These are phyloP conservation scores for Planococcus citri DNA, from an alignment of 1,140 invertebrate genomes.

Conservation along the genomic window DNA sequence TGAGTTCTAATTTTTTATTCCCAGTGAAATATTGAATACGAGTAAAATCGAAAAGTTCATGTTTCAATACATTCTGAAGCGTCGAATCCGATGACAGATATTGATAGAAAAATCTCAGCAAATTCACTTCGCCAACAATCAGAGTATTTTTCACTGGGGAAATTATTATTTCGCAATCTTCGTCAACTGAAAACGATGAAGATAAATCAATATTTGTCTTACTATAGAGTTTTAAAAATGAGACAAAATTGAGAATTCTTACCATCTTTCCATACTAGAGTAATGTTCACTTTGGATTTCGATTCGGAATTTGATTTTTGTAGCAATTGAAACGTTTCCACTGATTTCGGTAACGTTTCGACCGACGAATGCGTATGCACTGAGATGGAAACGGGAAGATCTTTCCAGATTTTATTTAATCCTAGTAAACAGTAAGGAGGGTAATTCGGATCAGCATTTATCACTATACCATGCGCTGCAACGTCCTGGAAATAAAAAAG, in stretches of 20 bases:
- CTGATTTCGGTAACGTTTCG: constrained; percentile 32
- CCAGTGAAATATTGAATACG: background rate
- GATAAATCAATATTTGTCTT: constrained; percentile 21
- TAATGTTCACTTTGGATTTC: constrained; percentile 41
- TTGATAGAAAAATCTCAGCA: constrained; percentile 42
- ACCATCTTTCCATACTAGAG: constrained; percentile 67
- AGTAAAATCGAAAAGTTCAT: background rate
- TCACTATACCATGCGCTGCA: constrained; percentile 38
- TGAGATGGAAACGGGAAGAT: constrained; percentile 38
- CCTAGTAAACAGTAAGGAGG: constrained; percentile 54
- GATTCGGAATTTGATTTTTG: constrained; percentile 28
- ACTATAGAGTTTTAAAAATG: background rate
- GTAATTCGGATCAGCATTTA: constrained; percentile 49
- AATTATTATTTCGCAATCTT: constrained; percentile 38
- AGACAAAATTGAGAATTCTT: constrained; percentile 24
- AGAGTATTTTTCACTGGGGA: constrained; percentile 24
- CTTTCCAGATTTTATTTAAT: constrained; percentile 41
- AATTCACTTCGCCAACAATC: constrained; percentile 44
- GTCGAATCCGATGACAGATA: constrained; percentile 35
- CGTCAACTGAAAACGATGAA: constrained; percentile 35
- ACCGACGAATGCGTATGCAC: constrained; percentile 52
- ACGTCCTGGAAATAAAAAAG: constrained; percentile 30
- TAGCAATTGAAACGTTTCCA: constrained; percentile 26
- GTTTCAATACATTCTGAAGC: background rate
- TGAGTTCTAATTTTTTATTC: background rate